phyloP scores from a whole-genome alignment of 2,888 invertebrate species.

The Eilema depressum region DNA sequence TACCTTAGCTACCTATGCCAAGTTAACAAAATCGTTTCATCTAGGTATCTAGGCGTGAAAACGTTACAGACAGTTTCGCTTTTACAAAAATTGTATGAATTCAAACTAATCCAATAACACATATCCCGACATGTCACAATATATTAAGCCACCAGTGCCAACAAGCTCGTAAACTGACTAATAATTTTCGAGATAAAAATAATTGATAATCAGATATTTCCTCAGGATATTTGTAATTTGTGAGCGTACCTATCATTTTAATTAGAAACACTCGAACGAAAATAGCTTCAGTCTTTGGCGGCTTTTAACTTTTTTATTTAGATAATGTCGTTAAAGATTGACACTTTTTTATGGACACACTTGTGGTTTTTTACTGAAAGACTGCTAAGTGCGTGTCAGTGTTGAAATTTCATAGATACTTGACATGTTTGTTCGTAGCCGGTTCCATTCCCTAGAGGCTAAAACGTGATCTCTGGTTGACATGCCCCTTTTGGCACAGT shows the following conservation, averaged over 20 bases:
- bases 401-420: slow-evolving; percentile 45
- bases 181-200: slow-evolving; percentile 62
- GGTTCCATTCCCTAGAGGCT: slow-evolving; percentile 43
- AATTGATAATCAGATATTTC: slow-evolving; percentile 71
- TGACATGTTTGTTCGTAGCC: slow-evolving; percentile 34
- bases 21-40: background rate
- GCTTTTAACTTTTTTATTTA: slow-evolving; percentile 65
- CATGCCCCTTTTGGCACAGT: slow-evolving; percentile 42
- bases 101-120: slow-evolving; percentile 7
- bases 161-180: slow-evolving; percentile 59
- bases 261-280: slow-evolving; percentile 73
- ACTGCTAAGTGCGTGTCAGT: slow-evolving; percentile 72
- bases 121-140: slow-evolving; percentile 28
- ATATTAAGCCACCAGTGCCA: slow-evolving; percentile 29
- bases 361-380: slow-evolving; percentile 58
- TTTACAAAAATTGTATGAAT: background rate
- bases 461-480: slow-evolving; percentile 32
- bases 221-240: slow-evolving; percentile 81
- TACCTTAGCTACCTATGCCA: background rate
- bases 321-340: slow-evolving; percentile 75
- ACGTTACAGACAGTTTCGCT: background rate
- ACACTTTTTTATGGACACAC: slow-evolving; percentile 74
- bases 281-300: slow-evolving; percentile 56
- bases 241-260: slow-evolving; percentile 68
- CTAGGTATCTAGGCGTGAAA: background rate